Conservation (phyloP, 2,113 vertebrate genomes). For the Chaetura pelagica region DNA sequence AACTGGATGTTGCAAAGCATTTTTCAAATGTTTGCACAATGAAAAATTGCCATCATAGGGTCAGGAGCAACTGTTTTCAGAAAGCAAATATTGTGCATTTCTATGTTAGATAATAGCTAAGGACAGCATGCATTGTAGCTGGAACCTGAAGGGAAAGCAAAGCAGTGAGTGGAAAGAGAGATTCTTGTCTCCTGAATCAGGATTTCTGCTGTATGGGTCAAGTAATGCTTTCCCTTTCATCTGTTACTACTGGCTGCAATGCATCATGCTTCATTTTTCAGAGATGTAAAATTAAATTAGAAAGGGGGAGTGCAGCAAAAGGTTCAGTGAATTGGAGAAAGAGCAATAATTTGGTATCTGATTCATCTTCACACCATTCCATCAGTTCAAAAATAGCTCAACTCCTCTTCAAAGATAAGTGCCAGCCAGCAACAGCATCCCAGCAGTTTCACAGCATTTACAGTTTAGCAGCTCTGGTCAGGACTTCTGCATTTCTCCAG, state of each 20-base stretch:
- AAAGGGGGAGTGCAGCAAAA: background rate
- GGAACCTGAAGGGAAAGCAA: background rate
- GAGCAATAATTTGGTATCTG: background rate
- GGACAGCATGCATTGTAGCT: background rate
- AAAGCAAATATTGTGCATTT: conserved; percentile 35
- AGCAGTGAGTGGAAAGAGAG: background rate
- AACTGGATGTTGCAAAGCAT: background rate
- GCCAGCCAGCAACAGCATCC: background rate
- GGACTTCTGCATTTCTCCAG: background rate
- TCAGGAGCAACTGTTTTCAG: conserved; percentile 7
- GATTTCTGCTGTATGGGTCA: background rate
- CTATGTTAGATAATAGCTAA: background rate
- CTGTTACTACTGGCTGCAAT: background rate
- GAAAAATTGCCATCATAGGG: background rate
- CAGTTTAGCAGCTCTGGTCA: background rate
- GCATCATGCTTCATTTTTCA: background rate
- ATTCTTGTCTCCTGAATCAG: background rate
- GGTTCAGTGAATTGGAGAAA: background rate
- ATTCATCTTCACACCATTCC: background rate
- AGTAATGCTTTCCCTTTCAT: background rate
- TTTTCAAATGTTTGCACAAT: conserved; percentile 33
- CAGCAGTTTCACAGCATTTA: background rate
- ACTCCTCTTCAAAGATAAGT: background rate
- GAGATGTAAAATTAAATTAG: conserved; percentile 7
- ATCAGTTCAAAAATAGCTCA: conserved; percentile 5